phyloP scores from a whole-genome alignment of 2,797 vertebrate genomes.

The Chiloscyllium punctatum region DNA sequence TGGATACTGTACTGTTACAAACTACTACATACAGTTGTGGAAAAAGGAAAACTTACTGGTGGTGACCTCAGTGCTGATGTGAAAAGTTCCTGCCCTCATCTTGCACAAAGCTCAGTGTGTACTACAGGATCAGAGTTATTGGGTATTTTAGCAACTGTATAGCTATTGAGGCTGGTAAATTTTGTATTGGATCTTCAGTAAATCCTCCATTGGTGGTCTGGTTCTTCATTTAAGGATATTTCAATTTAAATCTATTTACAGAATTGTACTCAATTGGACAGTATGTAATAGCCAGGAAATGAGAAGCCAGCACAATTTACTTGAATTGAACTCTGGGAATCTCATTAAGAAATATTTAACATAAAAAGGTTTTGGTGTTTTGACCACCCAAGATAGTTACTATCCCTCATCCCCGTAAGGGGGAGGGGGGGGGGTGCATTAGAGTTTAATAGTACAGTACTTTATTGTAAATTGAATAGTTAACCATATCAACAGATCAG shows the following conservation, averaged over 20 bases:
- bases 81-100: background rate
- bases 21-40: background rate
- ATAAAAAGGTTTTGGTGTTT: background rate
- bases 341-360: background rate
- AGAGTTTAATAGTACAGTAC: background rate
- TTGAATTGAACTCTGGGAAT: background rate
- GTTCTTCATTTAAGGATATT: background rate
- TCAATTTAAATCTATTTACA: background rate
- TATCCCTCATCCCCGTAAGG: background rate
- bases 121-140: background rate
- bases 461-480: background rate
- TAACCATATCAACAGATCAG: background rate
- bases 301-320: background rate
- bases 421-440: too few relatives aligned
- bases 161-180: background rate
- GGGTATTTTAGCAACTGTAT: background rate
- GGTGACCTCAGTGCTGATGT: background rate
- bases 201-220: background rate
- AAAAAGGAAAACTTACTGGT: background rate
- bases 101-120: slow-evolving; percentile 5
- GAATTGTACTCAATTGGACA: too few relatives aligned
- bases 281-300: background rate
- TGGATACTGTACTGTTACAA: background rate
- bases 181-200: background rate
- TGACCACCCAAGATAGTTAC: background rate